Percentiles rank a stretch among this genome's conserved stretches.
phyloP scores from a whole-genome alignment of 2,888 invertebrate species.

The Oscheius sp. region DNA sequence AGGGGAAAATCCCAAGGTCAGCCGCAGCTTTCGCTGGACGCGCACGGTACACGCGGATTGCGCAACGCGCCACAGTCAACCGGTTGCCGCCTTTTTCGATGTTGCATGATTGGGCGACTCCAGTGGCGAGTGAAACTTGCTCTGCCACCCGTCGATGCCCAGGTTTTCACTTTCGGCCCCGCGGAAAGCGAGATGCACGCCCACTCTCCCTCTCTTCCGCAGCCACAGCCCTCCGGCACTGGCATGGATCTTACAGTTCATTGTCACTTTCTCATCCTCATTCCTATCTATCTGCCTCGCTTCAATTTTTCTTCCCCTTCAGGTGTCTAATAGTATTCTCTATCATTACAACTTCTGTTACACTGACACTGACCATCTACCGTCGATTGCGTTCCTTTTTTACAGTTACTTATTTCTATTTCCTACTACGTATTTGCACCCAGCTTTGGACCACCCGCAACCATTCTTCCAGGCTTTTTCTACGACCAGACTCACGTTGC shows the following conservation, averaged over 20 bases:
- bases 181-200: conserved; percentile 36
- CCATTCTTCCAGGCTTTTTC: conserved; percentile 11
- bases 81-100: conserved; percentile 38
- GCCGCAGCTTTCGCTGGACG: conserved; percentile 29
- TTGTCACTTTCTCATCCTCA: conserved; percentile 13
- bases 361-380: conserved; percentile 24
- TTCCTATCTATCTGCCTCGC: background rate
- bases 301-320: background rate
- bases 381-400: conserved; percentile 8
- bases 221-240: conserved; percentile 25
- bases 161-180: conserved; percentile 38
- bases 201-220: conserved; percentile 37
- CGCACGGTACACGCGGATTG: conserved; percentile 22
- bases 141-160: conserved; percentile 38
- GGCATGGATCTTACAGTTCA: conserved; percentile 29
- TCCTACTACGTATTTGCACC: background rate
- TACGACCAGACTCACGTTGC: conserved; percentile 24
- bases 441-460: conserved; percentile 13
- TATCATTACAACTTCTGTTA: conserved; percentile 30
- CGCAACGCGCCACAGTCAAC: conserved; percentile 34
- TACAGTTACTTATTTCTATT: background rate
- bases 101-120: conserved; percentile 37
- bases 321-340: background rate
- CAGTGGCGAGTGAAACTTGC: conserved; percentile 39
- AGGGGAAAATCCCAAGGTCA: conserved; percentile 36